Base-by-base conservation (phyloP, 1,140 invertebrate genomes). In the Oryzaephilus surinamensis region DNA sequence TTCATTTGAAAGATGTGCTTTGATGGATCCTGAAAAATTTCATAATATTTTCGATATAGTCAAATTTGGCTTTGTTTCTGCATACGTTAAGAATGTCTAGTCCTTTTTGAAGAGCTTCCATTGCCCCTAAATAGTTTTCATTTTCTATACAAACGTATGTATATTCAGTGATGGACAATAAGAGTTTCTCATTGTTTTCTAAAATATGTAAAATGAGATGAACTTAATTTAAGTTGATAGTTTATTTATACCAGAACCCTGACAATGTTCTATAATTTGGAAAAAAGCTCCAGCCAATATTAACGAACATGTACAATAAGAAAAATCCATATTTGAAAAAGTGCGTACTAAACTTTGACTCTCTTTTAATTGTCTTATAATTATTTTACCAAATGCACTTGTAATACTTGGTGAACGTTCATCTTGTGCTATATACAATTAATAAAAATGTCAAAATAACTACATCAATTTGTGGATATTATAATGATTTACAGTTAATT, bases 231-330 rank as follows among this genome's bases (percentile, higher is more conserved):
- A 31, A 17, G n/a, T 42, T 54, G n/a, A n/a, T n/a, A n/a, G n/a
- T n/a, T n/a, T n/a, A n/a, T n/a, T n/a, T n/a, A n/a, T 55, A 72
- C 71, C 68, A 32, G 71, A 68, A 20, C 67, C 69, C 14, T 58
- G 58, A 47, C 70, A 74, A 42, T 77, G 73, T 5, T 70, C 65
- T 11, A 76, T 58, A 3, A 74, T 61, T 49, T 76, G 72, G 1
- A 57, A 63, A 32, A 76, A 76, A n/a, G 67, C 64, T 0, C 66
- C 65, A 6, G 60, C 55, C 10, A 76, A 46, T 32, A 73, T 73
- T 3, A 68, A 41, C 24, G 66, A 50, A 45, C 74, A 77, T 43
- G 73, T 62, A 42, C 74, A 76, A 19, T 63, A 52, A 10, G 50
- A 46, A 37, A 69, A 71, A 45, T 70, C 61, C 3, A 61, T 36